Conservation (phyloP, 2,113 vertebrate genomes). For the Burhinus oedicnemus region DNA sequence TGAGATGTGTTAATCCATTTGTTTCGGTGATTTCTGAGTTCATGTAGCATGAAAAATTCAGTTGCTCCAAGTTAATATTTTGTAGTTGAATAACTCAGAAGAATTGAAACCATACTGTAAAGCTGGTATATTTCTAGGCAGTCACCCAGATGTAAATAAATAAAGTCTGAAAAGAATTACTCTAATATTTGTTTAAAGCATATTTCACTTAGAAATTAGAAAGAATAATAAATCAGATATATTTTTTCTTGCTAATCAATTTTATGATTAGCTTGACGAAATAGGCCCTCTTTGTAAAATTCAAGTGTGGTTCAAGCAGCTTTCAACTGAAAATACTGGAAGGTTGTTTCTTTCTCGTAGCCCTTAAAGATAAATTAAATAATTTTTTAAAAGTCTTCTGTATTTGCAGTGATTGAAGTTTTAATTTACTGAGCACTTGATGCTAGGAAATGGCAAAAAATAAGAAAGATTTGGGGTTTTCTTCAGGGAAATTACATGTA, state of each 20-base stretch:
- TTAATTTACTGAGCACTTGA: neutral
- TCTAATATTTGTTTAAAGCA: neutral
- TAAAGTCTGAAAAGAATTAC: neutral
- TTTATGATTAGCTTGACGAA: neutral
- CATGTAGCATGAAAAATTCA: neutral
- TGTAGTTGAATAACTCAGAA: neutral
- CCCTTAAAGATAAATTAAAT: neutral
- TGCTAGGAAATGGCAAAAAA: neutral
- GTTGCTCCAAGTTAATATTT: neutral
- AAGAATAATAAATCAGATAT: neutral
- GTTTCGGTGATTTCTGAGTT: neutral
- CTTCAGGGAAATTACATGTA: neutral
- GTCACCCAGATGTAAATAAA: neutral
- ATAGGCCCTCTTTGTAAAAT: neutral
- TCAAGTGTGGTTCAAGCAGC: neutral
- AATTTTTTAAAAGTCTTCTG: neutral
- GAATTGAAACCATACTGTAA: neutral
- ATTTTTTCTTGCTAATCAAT: neutral
- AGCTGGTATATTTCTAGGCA: neutral
- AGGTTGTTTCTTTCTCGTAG: neutral
- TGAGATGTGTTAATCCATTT: neutral
- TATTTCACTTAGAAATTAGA: neutral
- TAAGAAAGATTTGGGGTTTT: neutral
- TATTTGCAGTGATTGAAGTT: neutral
- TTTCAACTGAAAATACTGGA: neutral